Percentiles rank a stretch among this genome's conserved stretches.
Evolutionary conservation across 2,113 vertebrate species (phyloP).

Genomic region (Apaloderma vittatum): DNA sequence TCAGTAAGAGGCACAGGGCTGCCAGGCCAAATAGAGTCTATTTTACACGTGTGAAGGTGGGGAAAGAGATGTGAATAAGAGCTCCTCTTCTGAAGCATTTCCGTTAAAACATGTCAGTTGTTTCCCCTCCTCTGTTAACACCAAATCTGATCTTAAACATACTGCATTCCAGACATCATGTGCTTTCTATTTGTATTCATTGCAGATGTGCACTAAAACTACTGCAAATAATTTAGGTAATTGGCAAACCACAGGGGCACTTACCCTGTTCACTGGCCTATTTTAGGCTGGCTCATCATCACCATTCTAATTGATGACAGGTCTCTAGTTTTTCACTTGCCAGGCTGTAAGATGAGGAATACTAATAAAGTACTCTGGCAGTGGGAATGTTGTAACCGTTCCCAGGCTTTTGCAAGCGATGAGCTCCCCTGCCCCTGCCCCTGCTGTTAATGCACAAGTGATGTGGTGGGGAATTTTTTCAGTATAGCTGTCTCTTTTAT

Average conservation of each 20-base stretch:
- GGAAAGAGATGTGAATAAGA: neutral
- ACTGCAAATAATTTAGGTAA: slow-evolving; percentile 84
- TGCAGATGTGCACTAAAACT: slow-evolving; percentile 75
- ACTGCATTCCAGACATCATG: slow-evolving; percentile 61
- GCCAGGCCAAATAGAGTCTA: neutral
- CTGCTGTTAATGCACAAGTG: slow-evolving; percentile 66
- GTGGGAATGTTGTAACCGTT: slow-evolving; percentile 69
- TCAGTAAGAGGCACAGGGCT: neutral
- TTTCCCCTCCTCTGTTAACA: slow-evolving; percentile 48
- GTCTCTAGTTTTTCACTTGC: slow-evolving; percentile 79
- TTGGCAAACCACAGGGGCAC: slow-evolving; percentile 82
- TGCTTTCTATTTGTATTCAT: slow-evolving; percentile 81
- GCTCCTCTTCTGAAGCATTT: neutral
- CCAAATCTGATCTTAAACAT: slow-evolving; percentile 53
- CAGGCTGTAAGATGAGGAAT: slow-evolving; percentile 79
- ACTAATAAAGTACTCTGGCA: slow-evolving; percentile 75
- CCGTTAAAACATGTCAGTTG: neutral
- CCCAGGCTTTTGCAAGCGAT: slow-evolving; percentile 67
- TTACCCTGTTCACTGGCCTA: slow-evolving; percentile 78
- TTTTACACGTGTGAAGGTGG: neutral
- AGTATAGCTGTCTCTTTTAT: slow-evolving; percentile 27
- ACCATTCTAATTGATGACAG: slow-evolving; percentile 80
- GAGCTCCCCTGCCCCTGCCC: neutral
- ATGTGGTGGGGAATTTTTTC: slow-evolving; percentile 45
- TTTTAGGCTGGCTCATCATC: slow-evolving; percentile 82